Conservation (phyloP, 2,888 invertebrate genomes). For the Lochmaea crataegi region DNA sequence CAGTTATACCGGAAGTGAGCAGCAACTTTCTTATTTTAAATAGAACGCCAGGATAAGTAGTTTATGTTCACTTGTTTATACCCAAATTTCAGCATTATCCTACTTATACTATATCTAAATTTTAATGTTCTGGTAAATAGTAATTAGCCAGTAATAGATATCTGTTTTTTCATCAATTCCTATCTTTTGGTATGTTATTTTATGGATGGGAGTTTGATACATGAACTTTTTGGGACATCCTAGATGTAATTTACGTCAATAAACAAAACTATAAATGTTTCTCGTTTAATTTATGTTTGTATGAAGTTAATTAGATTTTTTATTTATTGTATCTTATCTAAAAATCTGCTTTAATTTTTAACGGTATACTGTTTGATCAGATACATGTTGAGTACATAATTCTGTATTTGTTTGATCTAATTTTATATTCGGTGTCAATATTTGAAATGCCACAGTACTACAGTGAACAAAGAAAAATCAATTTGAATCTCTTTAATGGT, state of each 20-base stretch:
- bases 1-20: too few species aligned
- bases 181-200: too few species aligned
- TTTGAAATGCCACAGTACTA: not conserved
- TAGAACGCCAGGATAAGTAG: too few species aligned
- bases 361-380: not conserved
- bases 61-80: too few species aligned
- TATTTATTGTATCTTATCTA: constrained; percentile 10
- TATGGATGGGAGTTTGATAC: too few species aligned
- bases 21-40: too few species aligned
- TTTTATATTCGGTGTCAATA: constrained; percentile 15
- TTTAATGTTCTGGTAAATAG: too few species aligned
- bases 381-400: not conserved
- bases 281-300: not conserved
- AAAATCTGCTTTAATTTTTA: constrained; percentile 1
- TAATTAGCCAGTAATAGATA: too few species aligned
- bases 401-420: not conserved
- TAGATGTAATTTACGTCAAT: not conserved
- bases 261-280: constrained; percentile 3
- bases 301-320: constrained; percentile 2
- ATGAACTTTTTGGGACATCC: not conserved
- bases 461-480: not conserved
- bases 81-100: too few species aligned
- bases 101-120: too few species aligned
- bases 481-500: not conserved
- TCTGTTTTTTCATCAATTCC: too few species aligned